phyloP scores from a whole-genome alignment of 2,797 vertebrate genomes.

The Scomberomorus guttatus region DNA sequence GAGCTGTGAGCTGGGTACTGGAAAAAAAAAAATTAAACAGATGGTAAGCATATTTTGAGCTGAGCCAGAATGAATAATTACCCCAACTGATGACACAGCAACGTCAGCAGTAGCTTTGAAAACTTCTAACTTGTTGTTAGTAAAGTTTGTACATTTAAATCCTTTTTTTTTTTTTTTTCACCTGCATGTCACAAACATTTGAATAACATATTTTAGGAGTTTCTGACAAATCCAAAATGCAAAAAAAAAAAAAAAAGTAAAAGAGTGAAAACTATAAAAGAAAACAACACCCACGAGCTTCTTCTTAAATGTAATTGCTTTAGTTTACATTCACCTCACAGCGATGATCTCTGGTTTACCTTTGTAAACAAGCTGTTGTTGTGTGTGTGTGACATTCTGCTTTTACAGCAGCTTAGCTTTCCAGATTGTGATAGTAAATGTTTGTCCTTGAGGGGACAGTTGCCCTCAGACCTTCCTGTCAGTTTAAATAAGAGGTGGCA shows the following conservation, averaged over 20 bases:
- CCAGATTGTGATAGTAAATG: slow-evolving; percentile 53
- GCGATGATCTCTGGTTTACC: slow-evolving; percentile 52
- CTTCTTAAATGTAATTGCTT: slow-evolving; percentile 23
- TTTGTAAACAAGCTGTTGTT: slow-evolving; percentile 65
- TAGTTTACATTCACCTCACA: slow-evolving; percentile 15
- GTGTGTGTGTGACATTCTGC: slow-evolving; percentile 71
- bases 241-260: slow-evolving; percentile 11
- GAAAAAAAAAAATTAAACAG: slow-evolving; percentile 81
- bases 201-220: slow-evolving; percentile 15
- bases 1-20: slow-evolving; percentile 73
- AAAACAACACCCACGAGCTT: neutral
- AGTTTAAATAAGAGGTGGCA: slow-evolving; percentile 63
- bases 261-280: slow-evolving; percentile 7
- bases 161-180: slow-evolving; percentile 4
- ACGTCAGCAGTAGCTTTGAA: slow-evolving; percentile 63
- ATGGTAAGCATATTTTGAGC: slow-evolving; percentile 85
- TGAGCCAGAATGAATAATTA: slow-evolving; percentile 80
- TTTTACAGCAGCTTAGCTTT: slow-evolving; percentile 67
- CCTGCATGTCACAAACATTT: slow-evolving; percentile 25
- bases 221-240: slow-evolving; percentile 19
- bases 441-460: slow-evolving; percentile 76
- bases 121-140: slow-evolving; percentile 62
- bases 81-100: slow-evolving; percentile 77
- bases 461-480: slow-evolving; percentile 74
- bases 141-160: slow-evolving; percentile 34